Conservation (phyloP, 30 jellyfish, hydroid and myxozoan genomes). For the Phacellophora camtschatica region DNA sequence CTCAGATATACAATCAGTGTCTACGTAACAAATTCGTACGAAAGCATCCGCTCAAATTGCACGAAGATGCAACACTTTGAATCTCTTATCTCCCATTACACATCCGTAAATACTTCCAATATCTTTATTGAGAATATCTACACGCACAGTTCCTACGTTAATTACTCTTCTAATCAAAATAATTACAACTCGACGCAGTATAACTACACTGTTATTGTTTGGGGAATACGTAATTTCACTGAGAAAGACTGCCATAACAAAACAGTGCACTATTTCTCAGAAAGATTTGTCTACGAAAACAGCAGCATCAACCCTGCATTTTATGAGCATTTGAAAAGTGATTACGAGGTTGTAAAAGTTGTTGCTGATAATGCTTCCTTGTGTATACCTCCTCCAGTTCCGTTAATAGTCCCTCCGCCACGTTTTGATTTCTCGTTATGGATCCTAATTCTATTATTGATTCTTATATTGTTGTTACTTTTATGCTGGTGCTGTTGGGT, state of each 20-base stretch:
- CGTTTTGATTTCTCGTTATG: slow-evolving; percentile 42
- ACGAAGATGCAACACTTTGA: slow-evolving; percentile 30
- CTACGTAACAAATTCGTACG: slow-evolving; percentile 19
- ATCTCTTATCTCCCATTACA: slow-evolving; percentile 18
- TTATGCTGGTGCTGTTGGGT: slow-evolving; percentile 70
- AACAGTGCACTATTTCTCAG: slow-evolving; percentile 24
- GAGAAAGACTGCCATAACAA: slow-evolving; percentile 33
- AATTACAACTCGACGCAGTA: neutral
- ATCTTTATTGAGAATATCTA: slow-evolving; percentile 21
- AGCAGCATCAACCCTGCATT: slow-evolving; percentile 29
- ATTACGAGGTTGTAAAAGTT: slow-evolving; percentile 27
- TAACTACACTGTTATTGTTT: slow-evolving; percentile 32
- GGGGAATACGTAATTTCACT: slow-evolving; percentile 53
- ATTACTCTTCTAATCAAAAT: neutral
- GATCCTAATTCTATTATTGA: slow-evolving; percentile 51
- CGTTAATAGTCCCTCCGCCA: slow-evolving; percentile 2
- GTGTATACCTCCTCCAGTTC: neutral
- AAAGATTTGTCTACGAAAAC: slow-evolving; percentile 22
- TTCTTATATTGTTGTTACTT: slow-evolving; percentile 45
- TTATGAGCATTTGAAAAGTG: slow-evolving; percentile 10
- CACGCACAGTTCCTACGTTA: neutral
- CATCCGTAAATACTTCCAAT: slow-evolving; percentile 1
- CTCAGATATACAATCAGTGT: slow-evolving; percentile 18
- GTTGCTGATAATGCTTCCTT: slow-evolving; percentile 15
- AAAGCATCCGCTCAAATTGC: slow-evolving; percentile 9